phyloP scores from a whole-genome alignment of 2,888 invertebrate genomes.

The Gandaritis pyraliata region DNA sequence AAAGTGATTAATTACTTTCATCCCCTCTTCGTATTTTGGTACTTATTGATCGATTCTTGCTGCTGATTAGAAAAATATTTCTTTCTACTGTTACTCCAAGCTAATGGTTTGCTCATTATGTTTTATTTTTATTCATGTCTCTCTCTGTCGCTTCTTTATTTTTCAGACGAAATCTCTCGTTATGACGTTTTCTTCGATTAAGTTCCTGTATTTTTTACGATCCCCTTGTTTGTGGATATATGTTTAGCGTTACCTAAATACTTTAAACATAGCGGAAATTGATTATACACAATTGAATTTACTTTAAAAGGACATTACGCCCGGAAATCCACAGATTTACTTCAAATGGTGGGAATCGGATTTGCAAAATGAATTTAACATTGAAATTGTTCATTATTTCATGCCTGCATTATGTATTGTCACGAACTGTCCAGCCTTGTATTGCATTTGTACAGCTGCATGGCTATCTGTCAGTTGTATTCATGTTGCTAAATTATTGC shows the following conservation, averaged over 20 bases:
- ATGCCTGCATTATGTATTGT: constrained; percentile 44
- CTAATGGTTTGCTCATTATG: not conserved
- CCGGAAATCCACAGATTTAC: constrained; percentile 10
- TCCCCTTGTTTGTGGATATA: no score
- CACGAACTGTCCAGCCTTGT: constrained; percentile 61
- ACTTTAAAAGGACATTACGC: constrained; percentile 2
- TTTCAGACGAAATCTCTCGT: no score
- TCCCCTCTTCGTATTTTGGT: constrained; percentile 33
- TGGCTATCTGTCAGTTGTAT: constrained; percentile 40
- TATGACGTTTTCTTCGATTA: no score
- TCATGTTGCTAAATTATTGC: constrained; percentile 41
- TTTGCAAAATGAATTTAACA: constrained; percentile 18
- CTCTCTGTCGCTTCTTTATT: no score
- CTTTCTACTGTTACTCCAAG: not conserved
- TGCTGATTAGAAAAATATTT: not conserved
- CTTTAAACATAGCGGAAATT: constrained; percentile 12
- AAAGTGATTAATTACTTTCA: constrained; percentile 57
- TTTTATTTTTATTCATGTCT: no score
- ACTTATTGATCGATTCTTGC: constrained; percentile 29
- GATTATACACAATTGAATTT: constrained; percentile 1
- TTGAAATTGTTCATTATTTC: constrained; percentile 30
- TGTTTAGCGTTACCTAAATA: no score
- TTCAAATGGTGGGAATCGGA: constrained; percentile 24
- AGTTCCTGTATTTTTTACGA: no score
- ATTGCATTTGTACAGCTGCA: constrained; percentile 67